phyloP scores from a whole-genome alignment of 2,888 invertebrate species.

The Parnassius apollo region DNA sequence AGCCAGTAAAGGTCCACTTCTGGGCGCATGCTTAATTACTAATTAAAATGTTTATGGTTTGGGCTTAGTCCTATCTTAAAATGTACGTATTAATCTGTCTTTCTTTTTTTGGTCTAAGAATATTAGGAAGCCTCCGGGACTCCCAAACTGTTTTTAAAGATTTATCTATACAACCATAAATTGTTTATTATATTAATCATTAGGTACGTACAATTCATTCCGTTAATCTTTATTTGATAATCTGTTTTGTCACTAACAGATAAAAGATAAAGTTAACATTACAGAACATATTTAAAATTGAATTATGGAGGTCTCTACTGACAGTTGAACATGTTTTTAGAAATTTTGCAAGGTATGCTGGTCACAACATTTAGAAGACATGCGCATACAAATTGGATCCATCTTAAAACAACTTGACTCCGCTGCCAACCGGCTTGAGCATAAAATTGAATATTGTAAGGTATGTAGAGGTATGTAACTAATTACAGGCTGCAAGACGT shows the following conservation, averaged over 20 bases:
- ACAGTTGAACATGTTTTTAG: conserved; percentile 51
- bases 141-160: too few species aligned
- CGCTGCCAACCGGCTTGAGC: conserved; percentile 72
- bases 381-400: conserved; percentile 79
- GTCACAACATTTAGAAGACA: conserved; percentile 80
- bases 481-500: too few species aligned
- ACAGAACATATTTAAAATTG: not conserved
- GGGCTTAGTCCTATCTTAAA: not conserved
- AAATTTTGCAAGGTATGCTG: conserved; percentile 83
- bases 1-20: too few species aligned
- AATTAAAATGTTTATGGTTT: too few species aligned
- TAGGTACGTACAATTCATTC: not conserved
- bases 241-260: conserved; percentile 3
- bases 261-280: conserved; percentile 7
- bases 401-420: conserved; percentile 80
- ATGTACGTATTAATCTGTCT: not conserved
- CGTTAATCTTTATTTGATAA: not conserved
- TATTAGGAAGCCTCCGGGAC: too few species aligned
- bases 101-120: not conserved
- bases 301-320: conserved; percentile 8
- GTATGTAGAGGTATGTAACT: conserved; percentile 46
- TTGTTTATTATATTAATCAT: too few species aligned
- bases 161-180: too few species aligned
- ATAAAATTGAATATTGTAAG: conserved; percentile 80
- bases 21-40: too few species aligned